Percentiles rank a stretch among this genome's conserved stretches.
phyloP scores from a whole-genome alignment of 2,113 vertebrate genomes.

The rabbit (Oryctolagus cuniculus) region mOryCun1.1 NC_091449.1:61439001-61439500 shows the following conservation, averaged over 20 bases:
- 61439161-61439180: neutral
- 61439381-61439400: neutral
- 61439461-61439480: neutral
- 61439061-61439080: constrained; percentile 81
- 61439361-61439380: neutral
- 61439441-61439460: fast-evolving
- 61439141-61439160: neutral
- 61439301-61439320: neutral
- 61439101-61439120: constrained; percentile 47
- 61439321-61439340: neutral
- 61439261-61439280: neutral
- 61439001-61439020: constrained; percentile 84
- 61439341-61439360: neutral
- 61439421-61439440: neutral
- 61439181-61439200: constrained; percentile 54
- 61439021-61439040: constrained; percentile 83
- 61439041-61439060: constrained; percentile 80
- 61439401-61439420: neutral
- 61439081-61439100: constrained; percentile 77
- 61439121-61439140: constrained; percentile 38
- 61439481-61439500: neutral
- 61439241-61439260: neutral
- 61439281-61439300: neutral
- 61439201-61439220: constrained; percentile 38
- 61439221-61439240: neutral